phyloP scores from a whole-genome alignment of 2,888 invertebrate species.

The Panopea generosa region DNA sequence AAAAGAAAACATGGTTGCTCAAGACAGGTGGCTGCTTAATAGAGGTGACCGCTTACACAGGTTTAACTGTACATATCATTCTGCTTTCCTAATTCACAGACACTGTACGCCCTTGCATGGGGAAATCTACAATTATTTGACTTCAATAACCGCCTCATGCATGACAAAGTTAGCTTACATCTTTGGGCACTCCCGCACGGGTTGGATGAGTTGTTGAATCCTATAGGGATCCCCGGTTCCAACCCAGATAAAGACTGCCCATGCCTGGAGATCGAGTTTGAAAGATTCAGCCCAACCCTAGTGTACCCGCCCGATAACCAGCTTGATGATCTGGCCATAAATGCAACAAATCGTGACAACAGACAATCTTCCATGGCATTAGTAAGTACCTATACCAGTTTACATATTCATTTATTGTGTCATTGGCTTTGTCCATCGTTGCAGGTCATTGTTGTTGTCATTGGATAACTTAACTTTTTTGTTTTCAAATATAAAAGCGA shows the following conservation, averaged over 20 bases:
- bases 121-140: conserved; percentile 88
- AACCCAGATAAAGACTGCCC: conserved; percentile 86
- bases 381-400: conserved; percentile 41
- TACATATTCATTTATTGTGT: too few species aligned
- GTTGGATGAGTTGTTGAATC: conserved; percentile 83
- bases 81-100: too few species aligned
- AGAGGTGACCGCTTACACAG: too few species aligned
- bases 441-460: too few species aligned
- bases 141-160: conserved; percentile 86
- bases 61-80: too few species aligned
- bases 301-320: conserved; percentile 85
- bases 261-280: conserved; percentile 86
- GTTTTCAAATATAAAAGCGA: too few species aligned
- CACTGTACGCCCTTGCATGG: conserved; percentile 87
- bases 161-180: conserved; percentile 86
- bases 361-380: conserved; percentile 31
- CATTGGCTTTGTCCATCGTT: too few species aligned
- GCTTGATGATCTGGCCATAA: conserved; percentile 84
- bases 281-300: conserved; percentile 85
- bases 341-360: conserved; percentile 60
- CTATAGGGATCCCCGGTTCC: conserved; percentile 84
- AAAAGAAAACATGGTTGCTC: too few species aligned
- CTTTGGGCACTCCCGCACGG: conserved; percentile 86
- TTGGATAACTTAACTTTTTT: too few species aligned
- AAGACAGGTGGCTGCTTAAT: too few species aligned